Evolutionary conservation across 2,797 vertebrate genomes (phyloP).

Genomic region (Trichosurus vulpecula): DNA sequence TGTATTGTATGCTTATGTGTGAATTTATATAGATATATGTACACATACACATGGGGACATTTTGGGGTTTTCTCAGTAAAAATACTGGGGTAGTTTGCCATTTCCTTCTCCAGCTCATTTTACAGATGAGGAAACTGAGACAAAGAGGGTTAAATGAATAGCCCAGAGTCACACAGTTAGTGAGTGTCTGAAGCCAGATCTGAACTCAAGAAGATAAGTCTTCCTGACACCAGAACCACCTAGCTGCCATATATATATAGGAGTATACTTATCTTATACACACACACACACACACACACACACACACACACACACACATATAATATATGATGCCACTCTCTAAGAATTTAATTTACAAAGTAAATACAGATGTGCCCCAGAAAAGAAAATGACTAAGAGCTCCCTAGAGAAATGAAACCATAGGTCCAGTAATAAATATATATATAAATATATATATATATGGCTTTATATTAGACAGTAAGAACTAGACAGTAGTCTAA

Average conservation of each 20-base stretch:
- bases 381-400: background rate
- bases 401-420: background rate
- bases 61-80: background rate
- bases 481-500: too few relatives aligned
- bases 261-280: too few relatives aligned
- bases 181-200: background rate
- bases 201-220: too few relatives aligned
- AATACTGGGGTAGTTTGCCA: background rate
- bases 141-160: background rate
- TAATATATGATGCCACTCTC: background rate
- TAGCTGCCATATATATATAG: background rate
- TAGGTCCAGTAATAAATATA: background rate
- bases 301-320: too few relatives aligned
- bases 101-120: background rate
- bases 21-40: background rate
- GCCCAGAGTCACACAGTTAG: background rate
- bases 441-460: background rate
- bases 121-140: background rate
- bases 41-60: background rate
- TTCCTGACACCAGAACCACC: background rate
- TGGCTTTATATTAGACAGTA: too few relatives aligned
- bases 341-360: background rate
- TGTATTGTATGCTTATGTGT: too few relatives aligned
- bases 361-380: background rate
- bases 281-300: accelerated